Base-by-base conservation (phyloP, 2,797 vertebrate species). In the Psittacula echo region DNA sequence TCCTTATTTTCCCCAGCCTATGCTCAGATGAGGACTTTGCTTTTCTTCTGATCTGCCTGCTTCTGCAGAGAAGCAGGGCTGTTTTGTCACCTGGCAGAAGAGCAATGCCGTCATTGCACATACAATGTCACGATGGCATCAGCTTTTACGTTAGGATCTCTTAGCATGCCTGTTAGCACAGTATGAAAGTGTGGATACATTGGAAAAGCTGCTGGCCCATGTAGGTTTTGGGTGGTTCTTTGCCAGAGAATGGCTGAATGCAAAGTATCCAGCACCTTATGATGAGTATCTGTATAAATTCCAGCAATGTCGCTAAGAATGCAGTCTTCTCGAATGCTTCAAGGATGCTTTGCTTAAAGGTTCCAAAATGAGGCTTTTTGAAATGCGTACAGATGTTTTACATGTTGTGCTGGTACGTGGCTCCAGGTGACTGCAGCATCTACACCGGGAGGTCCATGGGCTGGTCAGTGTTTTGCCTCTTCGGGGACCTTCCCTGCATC, bases 151-250 rank as follows among this genome's bases (percentile, higher is more conserved):
- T 73, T 8, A 72, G 65, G 42, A 10, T 73, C 27, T 66, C 11
- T 44, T 41, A 27, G 37, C 24, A 2, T 30, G 30, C 34, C 16
- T 0, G 0, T 80, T 56, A 71, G 37, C 27, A 21, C n/a, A 51
- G 6, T 29, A 6, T 37, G 37, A 18, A 56, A 37, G 32, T 0
- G 1, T 11, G 39, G 54, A 15, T 67, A 10, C 0, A 0, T 2
- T 61, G 75, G 74, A 75, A 54, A 39, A 66, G 34, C n/a, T 77
- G 37, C 37, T 19, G 26, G 21, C 19, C 20, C 2, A 0, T 4
- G 16, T 19, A 23, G 15, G 21, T 70, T 47, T 64, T 14, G 50
- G 29, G 41, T 47, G 41, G 7, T 67, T 78, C 37, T 61, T 61
- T 54, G 37, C 82, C 1, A 3, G 37, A 50, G 65, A 21, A 32